A percentile compares a stretch with the other conserved stretches of the same genome.
Evolutionary conservation across 92 coral and sea anemone genomes (phyloP).

Genomic region (Metridium senile): DNA sequence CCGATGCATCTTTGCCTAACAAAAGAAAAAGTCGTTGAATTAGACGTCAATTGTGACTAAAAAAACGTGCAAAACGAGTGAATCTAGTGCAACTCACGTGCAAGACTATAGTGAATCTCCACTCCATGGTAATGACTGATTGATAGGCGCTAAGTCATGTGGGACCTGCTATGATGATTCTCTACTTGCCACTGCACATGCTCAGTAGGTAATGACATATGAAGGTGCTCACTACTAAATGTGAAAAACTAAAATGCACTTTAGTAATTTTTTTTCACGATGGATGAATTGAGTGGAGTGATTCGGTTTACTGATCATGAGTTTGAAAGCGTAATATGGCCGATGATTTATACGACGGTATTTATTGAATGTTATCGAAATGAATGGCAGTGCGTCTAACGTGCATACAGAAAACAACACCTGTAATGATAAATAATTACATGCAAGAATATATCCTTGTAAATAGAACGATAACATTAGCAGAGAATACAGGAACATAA

Average conservation of each 20-base stretch:
- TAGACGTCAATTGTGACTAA: background rate
- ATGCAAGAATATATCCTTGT: too few relatives aligned
- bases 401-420: too few relatives aligned
- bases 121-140: background rate
- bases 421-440: too few relatives aligned
- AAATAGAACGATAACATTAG: too few relatives aligned
- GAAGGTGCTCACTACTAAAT: background rate
- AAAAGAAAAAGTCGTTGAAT: conserved; percentile 7
- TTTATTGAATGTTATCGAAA: too few relatives aligned
- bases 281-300: too few relatives aligned
- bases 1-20: conserved; percentile 35
- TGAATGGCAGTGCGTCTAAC: too few relatives aligned
- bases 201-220: background rate
- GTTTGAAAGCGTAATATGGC: too few relatives aligned
- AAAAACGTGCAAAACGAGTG: background rate
- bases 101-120: background rate
- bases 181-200: background rate
- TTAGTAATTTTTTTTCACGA: background rate
- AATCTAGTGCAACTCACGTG: background rate
- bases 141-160: background rate
- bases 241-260: background rate
- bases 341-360: too few relatives aligned
- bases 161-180: background rate
- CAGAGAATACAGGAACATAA: too few relatives aligned
- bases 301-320: too few relatives aligned